phyloP scores from a whole-genome alignment of 2,888 invertebrate genomes.

The Eristalis pertinax region DNA sequence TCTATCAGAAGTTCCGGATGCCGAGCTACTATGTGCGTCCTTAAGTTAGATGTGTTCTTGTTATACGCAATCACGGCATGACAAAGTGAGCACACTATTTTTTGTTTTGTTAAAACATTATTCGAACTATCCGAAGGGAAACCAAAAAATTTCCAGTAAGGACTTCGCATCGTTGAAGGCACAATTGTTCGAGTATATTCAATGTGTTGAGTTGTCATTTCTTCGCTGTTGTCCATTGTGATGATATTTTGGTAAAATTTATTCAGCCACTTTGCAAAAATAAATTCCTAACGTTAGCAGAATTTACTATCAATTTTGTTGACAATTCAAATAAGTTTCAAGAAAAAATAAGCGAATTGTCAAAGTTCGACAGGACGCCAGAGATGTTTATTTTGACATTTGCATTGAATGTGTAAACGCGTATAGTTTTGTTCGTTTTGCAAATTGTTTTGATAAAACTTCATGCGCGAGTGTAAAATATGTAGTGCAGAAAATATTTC shows the following conservation, averaged over 20 bases:
- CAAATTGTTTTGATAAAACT: not conserved
- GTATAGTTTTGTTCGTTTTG: not conserved
- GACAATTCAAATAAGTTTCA: not conserved
- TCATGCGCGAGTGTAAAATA: too few relatives aligned
- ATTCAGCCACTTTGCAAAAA: not conserved
- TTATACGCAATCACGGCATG: slow-evolving; percentile 75
- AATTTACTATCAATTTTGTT: not conserved
- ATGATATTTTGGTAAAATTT: not conserved
- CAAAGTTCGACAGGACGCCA: slow-evolving; percentile 6
- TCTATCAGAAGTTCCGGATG: slow-evolving; percentile 75
- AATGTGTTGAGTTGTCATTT: slow-evolving; percentile 67
- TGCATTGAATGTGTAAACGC: not conserved
- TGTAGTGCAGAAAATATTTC: too few relatives aligned
- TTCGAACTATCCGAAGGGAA: slow-evolving; percentile 76
- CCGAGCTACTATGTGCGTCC: slow-evolving; percentile 76
- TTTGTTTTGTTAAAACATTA: slow-evolving; percentile 75
- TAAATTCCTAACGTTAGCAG: not conserved
- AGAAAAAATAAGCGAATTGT: slow-evolving; percentile 8
- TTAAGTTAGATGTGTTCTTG: slow-evolving; percentile 77
- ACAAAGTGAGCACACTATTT: slow-evolving; percentile 76
- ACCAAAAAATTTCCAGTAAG: slow-evolving; percentile 77
- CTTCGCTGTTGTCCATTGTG: slow-evolving; percentile 52
- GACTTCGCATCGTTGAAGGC: slow-evolving; percentile 76
- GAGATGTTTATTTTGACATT: slow-evolving; percentile 1
- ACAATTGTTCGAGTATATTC: slow-evolving; percentile 75